Conservation (phyloP, 2,888 invertebrate genomes). For the Ferdinandea cuprea region DNA sequence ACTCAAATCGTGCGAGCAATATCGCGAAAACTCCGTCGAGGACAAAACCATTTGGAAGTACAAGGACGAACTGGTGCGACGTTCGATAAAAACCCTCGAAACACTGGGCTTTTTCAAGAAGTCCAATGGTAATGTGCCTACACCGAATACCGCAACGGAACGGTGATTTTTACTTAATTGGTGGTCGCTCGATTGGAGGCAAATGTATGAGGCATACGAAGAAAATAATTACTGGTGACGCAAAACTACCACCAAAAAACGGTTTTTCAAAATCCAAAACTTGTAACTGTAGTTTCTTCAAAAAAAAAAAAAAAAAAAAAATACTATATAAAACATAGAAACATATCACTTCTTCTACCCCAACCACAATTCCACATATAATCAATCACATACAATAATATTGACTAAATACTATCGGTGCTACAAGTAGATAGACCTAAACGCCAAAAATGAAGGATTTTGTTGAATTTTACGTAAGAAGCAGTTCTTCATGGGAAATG, state of each 20-base stretch:
- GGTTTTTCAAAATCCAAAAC: background rate
- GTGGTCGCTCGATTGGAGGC: slow-evolving; percentile 62
- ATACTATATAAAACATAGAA: too few species aligned
- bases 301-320: slow-evolving; percentile 5
- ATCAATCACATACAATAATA: slow-evolving; percentile 5
- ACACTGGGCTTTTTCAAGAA: slow-evolving; percentile 87
- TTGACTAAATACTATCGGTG: slow-evolving; percentile 38
- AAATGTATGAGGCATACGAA: slow-evolving; percentile 11
- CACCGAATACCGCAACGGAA: slow-evolving; percentile 77
- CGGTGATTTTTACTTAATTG: slow-evolving; percentile 81
- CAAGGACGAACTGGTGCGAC: slow-evolving; percentile 89
- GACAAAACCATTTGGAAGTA: slow-evolving; percentile 95
- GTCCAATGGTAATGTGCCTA: slow-evolving; percentile 25
- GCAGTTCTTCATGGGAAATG: slow-evolving; percentile 7
- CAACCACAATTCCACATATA: slow-evolving; percentile 21
- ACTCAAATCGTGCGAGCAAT: slow-evolving; percentile 92
- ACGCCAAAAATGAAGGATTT: background rate
- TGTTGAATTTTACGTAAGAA: background rate
- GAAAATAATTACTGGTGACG: slow-evolving; percentile 40
- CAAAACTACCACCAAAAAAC: slow-evolving; percentile 23
- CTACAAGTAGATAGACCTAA: slow-evolving; percentile 31
- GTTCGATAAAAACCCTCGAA: slow-evolving; percentile 88
- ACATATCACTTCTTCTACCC: slow-evolving; percentile 31
- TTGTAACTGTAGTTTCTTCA: background rate
- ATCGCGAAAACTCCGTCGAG: slow-evolving; percentile 90